Percentiles rank a stretch among this genome's conserved stretches.
Evolutionary conservation across 2,888 invertebrate genomes (phyloP).

Genomic region (Rhabditophanes sp.): DNA sequence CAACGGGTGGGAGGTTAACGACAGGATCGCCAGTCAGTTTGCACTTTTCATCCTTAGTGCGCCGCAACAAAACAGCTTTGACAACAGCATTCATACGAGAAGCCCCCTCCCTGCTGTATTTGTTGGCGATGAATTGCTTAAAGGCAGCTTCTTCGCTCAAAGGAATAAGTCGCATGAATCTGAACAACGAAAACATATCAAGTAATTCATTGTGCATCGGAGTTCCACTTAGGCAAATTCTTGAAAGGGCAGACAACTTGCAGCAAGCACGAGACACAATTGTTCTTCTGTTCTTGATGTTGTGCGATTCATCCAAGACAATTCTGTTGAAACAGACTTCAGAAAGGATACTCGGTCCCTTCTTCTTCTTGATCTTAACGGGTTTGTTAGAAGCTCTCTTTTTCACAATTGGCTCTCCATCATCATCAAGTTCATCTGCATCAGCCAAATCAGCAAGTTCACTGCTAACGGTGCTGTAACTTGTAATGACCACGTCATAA

Average conservation of each 20-base stretch:
- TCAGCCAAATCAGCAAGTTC: slow-evolving; percentile 44
- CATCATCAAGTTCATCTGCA: slow-evolving; percentile 6
- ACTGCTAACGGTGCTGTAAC: slow-evolving; percentile 58
- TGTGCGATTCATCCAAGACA: slow-evolving; percentile 82
- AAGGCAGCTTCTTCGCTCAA: slow-evolving; percentile 76
- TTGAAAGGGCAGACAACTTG: slow-evolving; percentile 52
- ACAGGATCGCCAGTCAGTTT: slow-evolving; percentile 43
- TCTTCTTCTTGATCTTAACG: no score
- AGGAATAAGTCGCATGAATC: slow-evolving; percentile 69
- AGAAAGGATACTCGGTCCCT: no score
- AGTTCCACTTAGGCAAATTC: slow-evolving; percentile 74
- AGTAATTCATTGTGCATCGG: slow-evolving; percentile 83
- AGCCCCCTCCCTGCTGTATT: slow-evolving; percentile 12
- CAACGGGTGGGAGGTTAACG: slow-evolving; percentile 15
- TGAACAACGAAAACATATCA: slow-evolving; percentile 50
- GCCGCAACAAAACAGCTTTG: slow-evolving; percentile 65
- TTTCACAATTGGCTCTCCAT: no score
- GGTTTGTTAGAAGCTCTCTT: no score
- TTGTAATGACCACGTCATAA: slow-evolving; percentile 70
- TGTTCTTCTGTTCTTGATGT: slow-evolving; percentile 61
- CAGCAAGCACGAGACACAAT: slow-evolving; percentile 53
- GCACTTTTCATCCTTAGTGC: slow-evolving; percentile 62
- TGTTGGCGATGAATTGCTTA: slow-evolving; percentile 89
- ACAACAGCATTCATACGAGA: slow-evolving; percentile 67
- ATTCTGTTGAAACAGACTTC: slow-evolving; percentile 67